Evolutionary conservation across 2,888 invertebrate species (phyloP).

Genomic region (Myopa tessellatipennis): DNA sequence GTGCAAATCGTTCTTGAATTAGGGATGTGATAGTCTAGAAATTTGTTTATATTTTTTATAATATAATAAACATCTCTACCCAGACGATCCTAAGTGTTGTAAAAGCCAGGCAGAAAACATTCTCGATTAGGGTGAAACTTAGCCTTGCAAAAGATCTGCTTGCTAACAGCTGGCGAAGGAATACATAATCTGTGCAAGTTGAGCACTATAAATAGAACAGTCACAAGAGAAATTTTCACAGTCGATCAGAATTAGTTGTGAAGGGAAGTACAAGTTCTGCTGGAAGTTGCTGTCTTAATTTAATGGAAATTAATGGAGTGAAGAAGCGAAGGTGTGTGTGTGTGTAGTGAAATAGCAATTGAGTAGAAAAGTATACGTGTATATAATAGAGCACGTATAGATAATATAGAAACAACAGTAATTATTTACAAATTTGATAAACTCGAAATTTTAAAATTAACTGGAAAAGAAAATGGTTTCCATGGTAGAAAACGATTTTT

Average conservation of each 20-base stretch:
- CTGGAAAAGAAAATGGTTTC: slow-evolving; percentile 45
- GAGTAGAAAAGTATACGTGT: neutral
- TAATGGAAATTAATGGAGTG: neutral
- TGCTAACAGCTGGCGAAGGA: slow-evolving; percentile 40
- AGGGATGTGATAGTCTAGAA: neutral
- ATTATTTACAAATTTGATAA: too few species aligned
- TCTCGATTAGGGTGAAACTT: neutral
- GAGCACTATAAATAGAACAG: slow-evolving; percentile 32
- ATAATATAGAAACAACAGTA: neutral
- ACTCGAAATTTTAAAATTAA: neutral
- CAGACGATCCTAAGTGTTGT: neutral
- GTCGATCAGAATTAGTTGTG: slow-evolving; percentile 38
- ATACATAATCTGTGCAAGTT: slow-evolving; percentile 20
- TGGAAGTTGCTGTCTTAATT: neutral
- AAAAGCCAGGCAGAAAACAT: neutral
- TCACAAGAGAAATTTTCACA: slow-evolving; percentile 12
- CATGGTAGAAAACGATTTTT: slow-evolving; percentile 46
- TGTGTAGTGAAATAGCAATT: slow-evolving; percentile 24
- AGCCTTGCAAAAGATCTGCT: slow-evolving; percentile 27
- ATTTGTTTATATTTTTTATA: neutral
- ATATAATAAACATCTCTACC: neutral
- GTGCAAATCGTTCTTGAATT: slow-evolving; percentile 17
- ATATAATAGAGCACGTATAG: slow-evolving; percentile 16
- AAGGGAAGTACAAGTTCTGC: neutral
- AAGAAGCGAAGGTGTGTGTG: slow-evolving; percentile 44